Conservation (phyloP, 1,140 invertebrate species). For the Leptinotarsa texana region DNA sequence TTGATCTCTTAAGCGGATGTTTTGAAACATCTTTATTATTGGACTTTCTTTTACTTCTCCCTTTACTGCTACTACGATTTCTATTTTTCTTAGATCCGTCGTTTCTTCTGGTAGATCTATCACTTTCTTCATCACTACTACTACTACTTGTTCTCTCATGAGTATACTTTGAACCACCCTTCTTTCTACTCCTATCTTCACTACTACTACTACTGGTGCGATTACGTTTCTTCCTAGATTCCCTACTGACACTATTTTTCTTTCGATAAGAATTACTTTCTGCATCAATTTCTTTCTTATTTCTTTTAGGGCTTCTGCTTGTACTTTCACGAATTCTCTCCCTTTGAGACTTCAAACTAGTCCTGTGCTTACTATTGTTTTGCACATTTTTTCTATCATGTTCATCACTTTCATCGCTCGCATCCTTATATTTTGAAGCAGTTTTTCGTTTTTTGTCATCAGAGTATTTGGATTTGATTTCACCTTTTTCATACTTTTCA, state of each 20-base stretch:
- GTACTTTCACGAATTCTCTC: constrained; percentile 53
- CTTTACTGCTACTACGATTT: neutral
- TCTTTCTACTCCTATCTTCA: constrained; percentile 44
- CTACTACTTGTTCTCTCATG: neutral
- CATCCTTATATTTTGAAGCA: neutral
- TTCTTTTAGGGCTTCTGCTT: constrained; percentile 48
- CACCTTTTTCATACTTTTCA: neutral
- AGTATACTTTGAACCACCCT: neutral
- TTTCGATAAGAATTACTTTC: constrained; percentile 35
- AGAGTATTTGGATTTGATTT: neutral
- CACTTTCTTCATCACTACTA: neutral
- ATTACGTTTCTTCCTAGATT: neutral
- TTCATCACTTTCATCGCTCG: constrained; percentile 17
- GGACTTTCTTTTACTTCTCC: neutral
- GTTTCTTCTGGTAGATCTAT: neutral
- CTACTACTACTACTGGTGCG: too few relatives aligned
- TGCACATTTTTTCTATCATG: constrained; percentile 17
- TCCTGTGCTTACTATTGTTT: neutral
- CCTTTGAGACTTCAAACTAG: neutral
- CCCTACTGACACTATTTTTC: constrained; percentile 24
- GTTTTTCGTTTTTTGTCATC: too few relatives aligned
- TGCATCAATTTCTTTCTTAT: constrained; percentile 50
- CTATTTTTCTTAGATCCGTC: neutral
- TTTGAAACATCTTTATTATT: neutral
- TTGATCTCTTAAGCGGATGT: neutral